phyloP scores from a whole-genome alignment of 2,797 vertebrate species.

The Labeo calbasu region DNA sequence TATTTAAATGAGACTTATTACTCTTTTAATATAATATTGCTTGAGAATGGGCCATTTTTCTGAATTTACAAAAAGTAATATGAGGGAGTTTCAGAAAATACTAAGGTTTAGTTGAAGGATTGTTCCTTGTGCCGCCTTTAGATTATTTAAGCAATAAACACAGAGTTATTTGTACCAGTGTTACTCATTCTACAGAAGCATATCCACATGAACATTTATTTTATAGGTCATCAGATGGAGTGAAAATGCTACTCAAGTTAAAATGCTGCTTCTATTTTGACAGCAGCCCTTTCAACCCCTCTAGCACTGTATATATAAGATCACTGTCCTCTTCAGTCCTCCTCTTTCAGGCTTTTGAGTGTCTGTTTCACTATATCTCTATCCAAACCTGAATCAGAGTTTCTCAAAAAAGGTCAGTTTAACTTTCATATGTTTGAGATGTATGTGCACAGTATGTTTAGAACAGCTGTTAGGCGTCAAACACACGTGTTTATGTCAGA shows the following conservation, averaged over 20 bases:
- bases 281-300: constrained; percentile 30
- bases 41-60: neutral
- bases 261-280: constrained; percentile 31
- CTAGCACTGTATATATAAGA: constrained; percentile 13
- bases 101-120: neutral
- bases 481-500: neutral
- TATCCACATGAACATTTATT: constrained; percentile 5
- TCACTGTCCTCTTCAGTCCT: neutral
- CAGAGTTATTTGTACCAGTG: neutral
- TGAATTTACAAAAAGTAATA: neutral
- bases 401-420: constrained; percentile 9
- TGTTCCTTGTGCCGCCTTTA: neutral
- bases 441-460: neutral
- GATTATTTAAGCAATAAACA: neutral
- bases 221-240: constrained; percentile 29
- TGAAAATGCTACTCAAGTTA: constrained; percentile 29
- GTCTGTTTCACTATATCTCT: constrained; percentile 17
- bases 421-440: neutral
- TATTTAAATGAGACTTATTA: neutral
- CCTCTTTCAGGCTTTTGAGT: constrained; percentile 18
- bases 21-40: neutral
- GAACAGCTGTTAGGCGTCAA: neutral
- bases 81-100: neutral
- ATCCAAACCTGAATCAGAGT: constrained; percentile 9
- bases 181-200: neutral